Base-by-base conservation (phyloP, 2,797 vertebrate genomes). In the Fistularia commersonii region DNA sequence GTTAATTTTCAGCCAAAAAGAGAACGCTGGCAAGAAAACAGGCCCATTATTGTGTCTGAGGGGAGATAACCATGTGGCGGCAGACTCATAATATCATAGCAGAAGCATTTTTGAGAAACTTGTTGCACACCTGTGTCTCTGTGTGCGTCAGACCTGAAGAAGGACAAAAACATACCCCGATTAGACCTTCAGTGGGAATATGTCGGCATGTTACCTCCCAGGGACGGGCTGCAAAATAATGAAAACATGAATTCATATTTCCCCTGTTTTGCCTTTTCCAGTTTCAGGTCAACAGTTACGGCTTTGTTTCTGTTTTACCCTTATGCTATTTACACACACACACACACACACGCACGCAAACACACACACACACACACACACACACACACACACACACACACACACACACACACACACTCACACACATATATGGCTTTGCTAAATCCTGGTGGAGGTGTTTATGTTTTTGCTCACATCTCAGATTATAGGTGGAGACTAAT, bases 401-500 rank as follows among this genome's bases (percentile, higher is more conserved):
- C n/a, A n/a, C n/a, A n/a, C n/a, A n/a, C n/a, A n/a, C n/a, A n/a
- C n/a, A n/a, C n/a, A n/a, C n/a, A n/a, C n/a, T n/a, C n/a, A n/a
- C n/a, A n/a, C n/a, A n/a, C n/a, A n/a, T n/a, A n/a, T n/a, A n/a
- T n/a, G 8, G 39, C 50, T 57, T 35, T 8, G 32, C 46, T 52
- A 57, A 81, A 64, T 48, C 61, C 61, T 12, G 13, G 2, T 8
- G 11, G 50, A 65, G 57, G 72, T 69, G 72, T 80, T 74, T 65
- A 11, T 79, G 64, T 64, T 69, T 67, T 66, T 72, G 54, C 42
- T 68, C 50, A 51, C 45, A 52, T 48, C 32, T 57, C 54, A 74
- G 80, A 76, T 83, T 77, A 79, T 42, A 78, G 57, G 63, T 61
- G 57, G 45, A 6, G 13, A 34, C 11, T 69, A 42, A 74, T 48